Base-by-base conservation (phyloP, 1,140 invertebrate genomes). In the Octopus bimaculoides region DNA sequence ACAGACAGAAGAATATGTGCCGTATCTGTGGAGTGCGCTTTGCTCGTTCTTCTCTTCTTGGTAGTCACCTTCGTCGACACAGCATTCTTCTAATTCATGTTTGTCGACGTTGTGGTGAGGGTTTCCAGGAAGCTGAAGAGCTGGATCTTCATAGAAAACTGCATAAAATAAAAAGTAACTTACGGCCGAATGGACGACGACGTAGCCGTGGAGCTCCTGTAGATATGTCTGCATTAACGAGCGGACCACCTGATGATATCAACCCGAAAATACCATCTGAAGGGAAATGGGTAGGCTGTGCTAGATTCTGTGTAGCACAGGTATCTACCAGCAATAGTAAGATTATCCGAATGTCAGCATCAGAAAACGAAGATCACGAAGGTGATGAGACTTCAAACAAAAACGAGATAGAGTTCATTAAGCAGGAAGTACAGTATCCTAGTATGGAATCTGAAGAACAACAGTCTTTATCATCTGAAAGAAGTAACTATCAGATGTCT, bases 1-100 rank as follows among this genome's bases (percentile, higher is more conserved):
- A 78, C 14, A 17, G 77, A 12, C 77, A 78, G 54, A 78, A 78
- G 26, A 78, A 78, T 20, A 56, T 78, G 20, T 78, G 77, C n/a
- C 54, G 77, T 6, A 56, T 78, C 12, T 78, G 77, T 78, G 77
- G 77, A 9, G 54, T 78, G 14, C 54, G 54, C 20, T 78, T 78
- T 61, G 20, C 61, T 4, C 52, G 54, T 5, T 61, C 41, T 20
- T 41, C 52, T 12, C 41, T 66, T 5, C 56, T 78, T 52, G 20
- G 54, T 41, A 52, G n/a, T 20, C 77, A 78, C 61, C 61, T 78
- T 7, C 54, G 54, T 14, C 54, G 61, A 26, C 77, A 78, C n/a
- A 54, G 56, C 54, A 56, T 78, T 12, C n/a, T 26, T n/a, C 20
- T 52, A 12, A 41, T 66, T 20, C 77, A 56, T n/a, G 41, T 61